phyloP scores from a whole-genome alignment of 1,140 invertebrate species.

The Macrosteles quadrilineatus region DNA sequence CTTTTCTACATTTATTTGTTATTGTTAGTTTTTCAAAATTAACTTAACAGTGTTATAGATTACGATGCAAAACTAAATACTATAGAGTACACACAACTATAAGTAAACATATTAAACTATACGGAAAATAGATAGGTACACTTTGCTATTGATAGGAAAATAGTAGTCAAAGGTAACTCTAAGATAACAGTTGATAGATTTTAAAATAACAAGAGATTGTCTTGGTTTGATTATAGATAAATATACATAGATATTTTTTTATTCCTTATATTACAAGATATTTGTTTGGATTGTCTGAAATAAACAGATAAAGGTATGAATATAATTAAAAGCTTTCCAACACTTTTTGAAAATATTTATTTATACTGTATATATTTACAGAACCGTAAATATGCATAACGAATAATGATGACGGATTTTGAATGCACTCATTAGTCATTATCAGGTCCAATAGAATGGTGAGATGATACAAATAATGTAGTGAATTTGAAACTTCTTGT shows the following conservation, averaged over 20 bases:
- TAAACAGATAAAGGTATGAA: background rate
- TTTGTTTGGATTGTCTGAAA: background rate
- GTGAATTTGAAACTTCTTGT: too few relatives aligned
- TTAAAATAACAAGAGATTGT: slow-evolving; percentile 15
- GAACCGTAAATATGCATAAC: background rate
- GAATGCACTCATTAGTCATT: background rate
- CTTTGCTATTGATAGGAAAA: background rate
- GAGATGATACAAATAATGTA: background rate
- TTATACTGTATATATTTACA: background rate
- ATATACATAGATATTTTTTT: background rate
- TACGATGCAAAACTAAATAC: background rate
- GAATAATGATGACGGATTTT: background rate
- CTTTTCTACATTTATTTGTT: too few relatives aligned
- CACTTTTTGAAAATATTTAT: background rate
- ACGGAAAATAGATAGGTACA: background rate
- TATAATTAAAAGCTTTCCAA: background rate
- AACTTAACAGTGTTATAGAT: background rate
- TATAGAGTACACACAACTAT: background rate
- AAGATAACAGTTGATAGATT: background rate
- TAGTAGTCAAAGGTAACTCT: slow-evolving; percentile 6
- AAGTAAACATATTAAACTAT: background rate
- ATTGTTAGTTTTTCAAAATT: too few relatives aligned
- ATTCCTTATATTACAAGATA: background rate
- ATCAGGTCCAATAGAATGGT: background rate
- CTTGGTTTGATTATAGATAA: background rate